Percentiles rank a stretch among this genome's conserved stretches.
Conservation (phyloP, 2,888 invertebrate species). For the Andricus curvator region DNA sequence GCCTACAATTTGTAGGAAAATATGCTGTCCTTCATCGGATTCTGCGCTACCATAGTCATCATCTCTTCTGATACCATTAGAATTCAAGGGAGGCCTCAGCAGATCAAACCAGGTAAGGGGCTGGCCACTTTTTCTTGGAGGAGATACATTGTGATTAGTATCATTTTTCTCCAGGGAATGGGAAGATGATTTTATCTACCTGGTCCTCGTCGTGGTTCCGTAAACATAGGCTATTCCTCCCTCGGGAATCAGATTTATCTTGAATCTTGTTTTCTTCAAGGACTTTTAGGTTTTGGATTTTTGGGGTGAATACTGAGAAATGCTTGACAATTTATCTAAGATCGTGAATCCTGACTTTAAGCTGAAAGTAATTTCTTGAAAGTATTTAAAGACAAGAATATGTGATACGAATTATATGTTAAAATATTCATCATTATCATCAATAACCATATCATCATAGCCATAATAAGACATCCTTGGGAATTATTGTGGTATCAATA, state of each 20-base stretch:
- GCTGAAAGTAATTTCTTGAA: no score
- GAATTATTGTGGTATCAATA: no score
- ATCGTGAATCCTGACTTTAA: no score
- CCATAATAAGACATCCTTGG: no score
- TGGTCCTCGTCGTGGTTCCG: conserved; percentile 9
- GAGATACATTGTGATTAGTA: conserved; percentile 3
- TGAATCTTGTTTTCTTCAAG: not conserved
- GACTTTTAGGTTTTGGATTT: not conserved
- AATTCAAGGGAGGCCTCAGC: conserved; percentile 61
- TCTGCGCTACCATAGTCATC: conserved; percentile 53
- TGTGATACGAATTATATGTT: no score
- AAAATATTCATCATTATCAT: no score
- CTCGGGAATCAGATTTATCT: conserved; percentile 17
- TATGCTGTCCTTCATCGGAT: conserved; percentile 50
- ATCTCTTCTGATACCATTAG: conserved; percentile 51
- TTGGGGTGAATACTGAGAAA: not conserved
- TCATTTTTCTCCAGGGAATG: conserved; percentile 14
- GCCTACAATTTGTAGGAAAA: conserved; percentile 38
- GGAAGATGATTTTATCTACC: not conserved
- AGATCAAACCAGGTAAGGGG: conserved; percentile 66
- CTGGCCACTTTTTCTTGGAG: conserved; percentile 18
- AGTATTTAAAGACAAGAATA: no score
- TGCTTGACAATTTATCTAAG: no score
- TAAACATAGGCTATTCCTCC: conserved; percentile 18
- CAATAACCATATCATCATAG: no score